phyloP scores from a whole-genome alignment of 2,113 vertebrate genomes.

The Neolamprologus sp. region DNA sequence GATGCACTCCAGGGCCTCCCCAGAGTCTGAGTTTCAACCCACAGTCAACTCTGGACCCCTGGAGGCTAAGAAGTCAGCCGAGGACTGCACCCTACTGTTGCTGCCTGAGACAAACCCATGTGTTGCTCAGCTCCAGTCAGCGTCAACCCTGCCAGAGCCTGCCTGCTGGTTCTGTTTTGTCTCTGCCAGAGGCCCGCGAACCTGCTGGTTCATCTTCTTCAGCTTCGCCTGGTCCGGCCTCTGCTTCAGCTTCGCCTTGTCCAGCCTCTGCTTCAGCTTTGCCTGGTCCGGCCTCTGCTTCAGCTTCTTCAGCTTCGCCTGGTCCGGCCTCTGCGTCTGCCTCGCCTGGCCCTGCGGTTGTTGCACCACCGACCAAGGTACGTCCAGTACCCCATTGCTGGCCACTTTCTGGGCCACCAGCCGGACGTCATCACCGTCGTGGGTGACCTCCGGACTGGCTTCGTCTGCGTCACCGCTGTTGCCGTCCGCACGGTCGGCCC shows the following conservation, averaged over 20 bases:
- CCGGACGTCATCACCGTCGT: not conserved
- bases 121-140: not conserved
- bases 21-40: not conserved
- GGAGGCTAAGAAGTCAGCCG: not conserved
- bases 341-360: not conserved
- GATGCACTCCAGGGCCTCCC: not conserved
- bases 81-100: not conserved
- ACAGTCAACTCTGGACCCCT: not conserved
- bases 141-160: not conserved
- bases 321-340: not conserved
- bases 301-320: not conserved
- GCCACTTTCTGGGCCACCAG: not conserved
- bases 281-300: too few species aligned
- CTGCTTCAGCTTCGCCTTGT: too few species aligned
- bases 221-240: too few species aligned
- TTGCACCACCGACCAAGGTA: not conserved
- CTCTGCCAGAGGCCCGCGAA: too few species aligned
- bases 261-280: rapidly evolving
- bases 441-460: not conserved
- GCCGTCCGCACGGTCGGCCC: not conserved
- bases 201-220: too few species aligned
- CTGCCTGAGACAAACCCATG: not conserved
- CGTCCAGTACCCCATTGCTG: not conserved
- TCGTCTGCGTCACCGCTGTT: not conserved
- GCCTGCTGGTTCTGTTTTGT: too few species aligned